phyloP scores from a whole-genome alignment of 1,140 invertebrate genomes.

The Ctenoplectra terminalis region DNA sequence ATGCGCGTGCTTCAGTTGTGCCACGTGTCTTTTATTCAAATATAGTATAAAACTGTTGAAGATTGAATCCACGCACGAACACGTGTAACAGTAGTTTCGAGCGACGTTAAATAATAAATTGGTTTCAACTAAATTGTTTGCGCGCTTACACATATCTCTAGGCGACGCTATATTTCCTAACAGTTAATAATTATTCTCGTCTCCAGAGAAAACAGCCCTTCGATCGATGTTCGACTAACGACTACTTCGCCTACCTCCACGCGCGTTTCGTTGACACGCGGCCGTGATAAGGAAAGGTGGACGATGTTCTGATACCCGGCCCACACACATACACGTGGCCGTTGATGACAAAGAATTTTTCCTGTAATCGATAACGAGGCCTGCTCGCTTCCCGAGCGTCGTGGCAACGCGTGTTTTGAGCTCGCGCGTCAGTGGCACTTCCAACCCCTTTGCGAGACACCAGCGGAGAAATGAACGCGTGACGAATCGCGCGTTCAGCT shows the following conservation, averaged over 20 bases:
- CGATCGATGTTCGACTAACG: constrained; percentile 42
- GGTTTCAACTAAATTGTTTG: no score
- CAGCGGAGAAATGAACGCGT: background rate
- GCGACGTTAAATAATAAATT: no score
- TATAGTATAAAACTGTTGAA: no score
- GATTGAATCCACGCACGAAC: no score
- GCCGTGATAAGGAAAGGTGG: constrained; percentile 10
- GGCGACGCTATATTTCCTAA: no score
- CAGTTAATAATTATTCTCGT: constrained; percentile 59
- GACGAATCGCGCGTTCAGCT: background rate
- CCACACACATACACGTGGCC: background rate
- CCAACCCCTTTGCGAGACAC: background rate
- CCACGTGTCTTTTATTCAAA: no score
- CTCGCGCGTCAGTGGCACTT: background rate
- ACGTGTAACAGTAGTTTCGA: no score
- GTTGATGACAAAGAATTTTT: constrained; percentile 48
- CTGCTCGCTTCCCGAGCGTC: constrained; percentile 29
- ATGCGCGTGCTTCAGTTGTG: no score
- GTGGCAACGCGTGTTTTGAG: constrained; percentile 50
- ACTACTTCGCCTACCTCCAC: background rate
- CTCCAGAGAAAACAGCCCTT: background rate
- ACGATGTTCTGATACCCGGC: constrained; percentile 6
- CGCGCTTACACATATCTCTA: no score
- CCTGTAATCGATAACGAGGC: constrained; percentile 48
- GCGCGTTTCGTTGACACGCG: background rate